phyloP scores from a whole-genome alignment of 2,888 invertebrate genomes.

The Toxonevra muliebris region DNA sequence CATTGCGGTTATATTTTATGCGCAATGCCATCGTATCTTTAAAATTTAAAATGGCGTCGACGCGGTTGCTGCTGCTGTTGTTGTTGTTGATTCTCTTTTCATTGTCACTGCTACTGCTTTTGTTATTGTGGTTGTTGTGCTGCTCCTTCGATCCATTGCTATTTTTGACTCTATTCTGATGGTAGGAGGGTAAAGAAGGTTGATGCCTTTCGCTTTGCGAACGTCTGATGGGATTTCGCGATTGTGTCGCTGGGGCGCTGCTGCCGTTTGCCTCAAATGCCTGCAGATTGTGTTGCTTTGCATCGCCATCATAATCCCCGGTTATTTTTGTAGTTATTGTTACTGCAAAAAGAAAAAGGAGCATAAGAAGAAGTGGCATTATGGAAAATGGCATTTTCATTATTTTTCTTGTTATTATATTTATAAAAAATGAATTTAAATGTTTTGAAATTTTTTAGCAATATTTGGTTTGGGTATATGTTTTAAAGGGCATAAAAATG shows the following conservation, averaged over 20 bases:
- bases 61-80: slow-evolving; percentile 48
- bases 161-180: slow-evolving; percentile 31
- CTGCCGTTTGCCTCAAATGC: slow-evolving; percentile 48
- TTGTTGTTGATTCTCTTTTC: slow-evolving; percentile 11
- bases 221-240: slow-evolving; percentile 64
- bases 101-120: slow-evolving; percentile 23
- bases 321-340: slow-evolving; percentile 36
- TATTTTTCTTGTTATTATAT: no score
- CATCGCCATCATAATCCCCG: not conserved
- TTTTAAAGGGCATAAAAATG: no score
- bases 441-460: no score
- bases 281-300: slow-evolving; percentile 29
- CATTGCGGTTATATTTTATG: slow-evolving; percentile 70
- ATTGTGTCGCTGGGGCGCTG: slow-evolving; percentile 52
- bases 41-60: slow-evolving; percentile 60
- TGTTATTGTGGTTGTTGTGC: slow-evolving; percentile 3
- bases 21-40: slow-evolving; percentile 87
- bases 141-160: slow-evolving; percentile 24
- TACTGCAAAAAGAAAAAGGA: slow-evolving; percentile 37
- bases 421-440: no score
- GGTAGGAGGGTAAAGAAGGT: slow-evolving; percentile 29
- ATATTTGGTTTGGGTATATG: no score
- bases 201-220: slow-evolving; percentile 60
- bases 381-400: not conserved
- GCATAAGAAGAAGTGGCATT: slow-evolving; percentile 15